A percentile compares a stretch with the other conserved stretches of the same genome.
phyloP scores from a whole-genome alignment of 2,113 vertebrate species.

The Ramphastos sulfuratus region DNA sequence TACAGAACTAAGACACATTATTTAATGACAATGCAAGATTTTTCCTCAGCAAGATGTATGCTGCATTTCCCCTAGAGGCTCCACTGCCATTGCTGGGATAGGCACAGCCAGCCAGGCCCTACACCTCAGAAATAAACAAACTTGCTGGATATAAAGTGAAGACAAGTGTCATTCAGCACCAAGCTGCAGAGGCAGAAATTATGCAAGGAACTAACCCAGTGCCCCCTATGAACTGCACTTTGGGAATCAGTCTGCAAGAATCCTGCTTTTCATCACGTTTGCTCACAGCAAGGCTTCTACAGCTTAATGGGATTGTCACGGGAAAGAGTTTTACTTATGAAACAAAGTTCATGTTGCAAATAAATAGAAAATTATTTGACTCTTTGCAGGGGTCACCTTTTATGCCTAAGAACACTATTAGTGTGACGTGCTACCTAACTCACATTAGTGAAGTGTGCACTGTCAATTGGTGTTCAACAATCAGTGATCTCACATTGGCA shows the following conservation, averaged over 20 bases:
- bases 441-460: fast-evolving
- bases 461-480: neutral
- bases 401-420: neutral
- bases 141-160: neutral
- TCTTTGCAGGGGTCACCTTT: neutral
- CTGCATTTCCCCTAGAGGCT: neutral
- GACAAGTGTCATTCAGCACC: neutral
- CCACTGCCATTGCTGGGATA: neutral
- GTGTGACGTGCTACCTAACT: neutral
- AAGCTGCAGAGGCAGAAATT: neutral
- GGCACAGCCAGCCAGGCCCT: neutral
- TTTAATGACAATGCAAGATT: neutral
- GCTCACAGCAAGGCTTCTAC: neutral
- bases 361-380: neutral
- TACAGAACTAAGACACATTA: neutral
- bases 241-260: neutral
- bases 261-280: fast-evolving
- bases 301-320: fast-evolving
- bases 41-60: neutral
- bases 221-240: neutral
- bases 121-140: neutral
- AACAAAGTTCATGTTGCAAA: neutral
- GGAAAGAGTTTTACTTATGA: neutral
- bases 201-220: neutral
- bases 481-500: fast-evolving